Conservation (phyloP, 2,797 vertebrate genomes). For the Anguilla obscura region DNA sequence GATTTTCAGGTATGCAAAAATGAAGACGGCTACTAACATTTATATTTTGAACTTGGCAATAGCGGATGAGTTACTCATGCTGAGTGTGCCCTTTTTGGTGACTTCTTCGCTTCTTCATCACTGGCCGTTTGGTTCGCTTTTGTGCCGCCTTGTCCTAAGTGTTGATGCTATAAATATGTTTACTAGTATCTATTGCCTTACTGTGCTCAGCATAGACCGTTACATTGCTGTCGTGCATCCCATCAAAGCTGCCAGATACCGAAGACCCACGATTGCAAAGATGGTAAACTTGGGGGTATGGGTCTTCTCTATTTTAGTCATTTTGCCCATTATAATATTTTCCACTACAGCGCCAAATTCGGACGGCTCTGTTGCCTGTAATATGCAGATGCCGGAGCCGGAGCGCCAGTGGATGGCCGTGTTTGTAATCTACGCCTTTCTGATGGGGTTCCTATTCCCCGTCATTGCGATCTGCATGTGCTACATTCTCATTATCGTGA, state of each 20-base stretch:
- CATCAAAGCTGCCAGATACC: slow-evolving; percentile 85
- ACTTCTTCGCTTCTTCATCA: slow-evolving; percentile 85
- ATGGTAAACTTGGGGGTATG: slow-evolving; percentile 86
- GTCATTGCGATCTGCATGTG: slow-evolving; percentile 89
- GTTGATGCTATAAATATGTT: slow-evolving; percentile 93
- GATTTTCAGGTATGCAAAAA: slow-evolving; percentile 87
- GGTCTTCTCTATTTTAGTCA: slow-evolving; percentile 85
- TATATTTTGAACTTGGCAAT: slow-evolving; percentile 89
- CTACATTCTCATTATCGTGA: slow-evolving; percentile 87
- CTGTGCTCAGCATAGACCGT: slow-evolving; percentile 86
- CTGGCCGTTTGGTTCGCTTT: slow-evolving; percentile 86
- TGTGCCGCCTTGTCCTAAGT: slow-evolving; percentile 87
- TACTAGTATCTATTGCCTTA: slow-evolving; percentile 89
- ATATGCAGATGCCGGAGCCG: slow-evolving; percentile 89
- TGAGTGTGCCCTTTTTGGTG: slow-evolving; percentile 89
- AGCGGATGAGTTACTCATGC: slow-evolving; percentile 87
- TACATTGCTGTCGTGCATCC: slow-evolving; percentile 90
- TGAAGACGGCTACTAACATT: slow-evolving; percentile 91
- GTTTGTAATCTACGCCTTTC: slow-evolving; percentile 85
- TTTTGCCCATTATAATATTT: slow-evolving; percentile 87
- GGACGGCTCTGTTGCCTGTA: slow-evolving; percentile 86
- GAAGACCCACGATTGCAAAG: slow-evolving; percentile 85
- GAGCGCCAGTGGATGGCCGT: slow-evolving; percentile 82
- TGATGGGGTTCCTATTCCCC: slow-evolving; percentile 88
- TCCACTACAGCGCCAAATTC: slow-evolving; percentile 82